Evolutionary conservation across 2,797 vertebrate genomes (phyloP).

Genomic region (Sandelia bainsii): DNA sequence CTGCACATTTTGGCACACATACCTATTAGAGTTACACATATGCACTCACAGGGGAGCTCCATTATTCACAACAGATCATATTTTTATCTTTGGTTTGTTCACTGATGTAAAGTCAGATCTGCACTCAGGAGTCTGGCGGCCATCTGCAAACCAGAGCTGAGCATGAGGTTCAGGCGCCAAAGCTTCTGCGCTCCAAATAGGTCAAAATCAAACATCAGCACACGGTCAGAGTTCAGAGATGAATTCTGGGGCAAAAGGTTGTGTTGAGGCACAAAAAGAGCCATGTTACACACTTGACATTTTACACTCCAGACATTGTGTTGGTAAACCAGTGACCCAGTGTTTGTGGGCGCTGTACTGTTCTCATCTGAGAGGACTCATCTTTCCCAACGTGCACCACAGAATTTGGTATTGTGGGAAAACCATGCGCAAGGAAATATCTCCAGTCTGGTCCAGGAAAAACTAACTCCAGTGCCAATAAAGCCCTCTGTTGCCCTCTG

Average conservation of each 20-base stretch:
- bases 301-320: constrained; percentile 53
- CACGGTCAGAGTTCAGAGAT: constrained; percentile 63
- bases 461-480: constrained; percentile 60
- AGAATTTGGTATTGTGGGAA: constrained; percentile 74
- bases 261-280: constrained; percentile 23
- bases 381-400: constrained; percentile 67
- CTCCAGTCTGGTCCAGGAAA: constrained; percentile 69
- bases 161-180: constrained; percentile 37
- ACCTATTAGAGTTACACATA: constrained; percentile 40
- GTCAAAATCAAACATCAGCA: constrained; percentile 49
- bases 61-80: constrained; percentile 58
- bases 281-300: constrained; percentile 48
- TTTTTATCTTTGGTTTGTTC: constrained; percentile 55
- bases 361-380: constrained; percentile 56
- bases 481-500: constrained; percentile 52
- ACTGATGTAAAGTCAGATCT: constrained; percentile 51
- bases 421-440: constrained; percentile 68
- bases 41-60: constrained; percentile 40
- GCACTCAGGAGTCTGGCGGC: constrained; percentile 66
- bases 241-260: constrained; percentile 38
- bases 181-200: constrained; percentile 37
- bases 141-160: constrained; percentile 65
- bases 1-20: constrained; percentile 25
- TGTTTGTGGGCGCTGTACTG: constrained; percentile 49
- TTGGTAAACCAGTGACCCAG: constrained; percentile 60